Conservation (phyloP, 2,113 vertebrate species). For the Bostrychus sinensis region DNA sequence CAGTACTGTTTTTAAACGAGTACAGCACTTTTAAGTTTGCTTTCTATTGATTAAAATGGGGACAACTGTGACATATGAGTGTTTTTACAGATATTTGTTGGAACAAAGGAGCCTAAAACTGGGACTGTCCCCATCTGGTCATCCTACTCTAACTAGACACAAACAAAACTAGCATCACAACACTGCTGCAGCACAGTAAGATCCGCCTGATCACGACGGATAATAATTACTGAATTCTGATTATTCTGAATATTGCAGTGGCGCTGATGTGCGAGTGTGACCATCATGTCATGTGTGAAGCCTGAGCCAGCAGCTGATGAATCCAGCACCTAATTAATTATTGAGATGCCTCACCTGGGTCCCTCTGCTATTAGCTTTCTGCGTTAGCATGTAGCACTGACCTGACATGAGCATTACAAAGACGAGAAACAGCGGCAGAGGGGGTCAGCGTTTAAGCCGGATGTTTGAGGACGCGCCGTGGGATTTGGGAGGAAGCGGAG, state of each 20-base stretch:
- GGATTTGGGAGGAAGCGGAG: constrained; percentile 54
- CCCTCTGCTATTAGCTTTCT: constrained; percentile 1
- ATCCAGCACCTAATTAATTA: constrained; percentile 66
- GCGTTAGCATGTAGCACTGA: constrained; percentile 34
- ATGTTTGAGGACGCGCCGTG: constrained; percentile 36
- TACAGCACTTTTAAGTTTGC: too few species aligned
- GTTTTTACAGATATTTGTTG: too few species aligned
- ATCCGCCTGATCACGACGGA: neutral
- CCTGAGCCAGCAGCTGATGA: constrained; percentile 61
- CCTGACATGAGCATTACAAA: constrained; percentile 14
- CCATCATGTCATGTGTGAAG: constrained; percentile 1
- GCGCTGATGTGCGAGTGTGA: neutral
- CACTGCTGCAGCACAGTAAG: too few species aligned
- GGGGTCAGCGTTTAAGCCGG: neutral
- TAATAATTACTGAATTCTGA: too few species aligned
- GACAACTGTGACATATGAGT: too few species aligned
- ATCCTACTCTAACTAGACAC: neutral
- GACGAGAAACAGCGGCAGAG: constrained; percentile 2
- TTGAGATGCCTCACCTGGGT: constrained; percentile 56
- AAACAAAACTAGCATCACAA: neutral
- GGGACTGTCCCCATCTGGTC: too few species aligned
- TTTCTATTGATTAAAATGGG: too few species aligned
- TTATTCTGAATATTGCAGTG: neutral
- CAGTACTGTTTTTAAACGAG: too few species aligned
- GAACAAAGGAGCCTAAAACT: too few species aligned